Evolutionary conservation across 2,113 vertebrate genomes (phyloP), one percentile per base, ranked within the genome.

Genomic region (Microcebus murinus): DNA sequence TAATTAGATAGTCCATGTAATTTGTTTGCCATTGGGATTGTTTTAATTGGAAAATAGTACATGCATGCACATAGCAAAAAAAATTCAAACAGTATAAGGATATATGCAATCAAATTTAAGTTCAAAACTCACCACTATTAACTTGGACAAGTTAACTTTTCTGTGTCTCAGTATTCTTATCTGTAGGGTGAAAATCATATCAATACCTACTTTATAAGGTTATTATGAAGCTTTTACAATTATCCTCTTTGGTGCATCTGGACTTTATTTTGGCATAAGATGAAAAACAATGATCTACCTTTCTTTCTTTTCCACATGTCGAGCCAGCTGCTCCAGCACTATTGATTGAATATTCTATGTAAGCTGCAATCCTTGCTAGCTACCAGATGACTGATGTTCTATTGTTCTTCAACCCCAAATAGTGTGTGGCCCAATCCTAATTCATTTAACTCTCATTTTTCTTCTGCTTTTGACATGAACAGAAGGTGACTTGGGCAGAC

Each of bases 371-470:
- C 21, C 20, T 96, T 94, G 25, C 45, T 87, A 45, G 87, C 88
- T 70, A 57, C 27, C 36, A 74, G n/a, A 65, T 68, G 50, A 96
- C 50, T 61, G n/a, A 31, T 93, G 15, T 25, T 87, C 31, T 83
- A 76, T 31, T 87, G 36, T 85, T 93, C 14, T 90, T 93, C 21
- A 84, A 39, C n/a, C 48, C 76, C 13, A 74, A 68, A 80, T 29
- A 88, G 17, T 25, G 13, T 80, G 42, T 86, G 45, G 50, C 67
- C 76, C 42, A 88, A 74, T 52, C 45, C 21, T 71, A 90, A 50
- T 76, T 93, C n/a, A 87, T 87, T 39, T 70, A 20, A 59, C 17
- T 79, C 68, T 87, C 63, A 92, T 67, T 96, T 95, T 87, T 95
- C 57, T 81, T 90, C 70, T 91, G 48, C n/a, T 80, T 83, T 93